A percentile compares a stretch with the other conserved stretches of the same genome.
Conservation (phyloP, 1,140 invertebrate genomes). For the Apolygus lucorum region DNA sequence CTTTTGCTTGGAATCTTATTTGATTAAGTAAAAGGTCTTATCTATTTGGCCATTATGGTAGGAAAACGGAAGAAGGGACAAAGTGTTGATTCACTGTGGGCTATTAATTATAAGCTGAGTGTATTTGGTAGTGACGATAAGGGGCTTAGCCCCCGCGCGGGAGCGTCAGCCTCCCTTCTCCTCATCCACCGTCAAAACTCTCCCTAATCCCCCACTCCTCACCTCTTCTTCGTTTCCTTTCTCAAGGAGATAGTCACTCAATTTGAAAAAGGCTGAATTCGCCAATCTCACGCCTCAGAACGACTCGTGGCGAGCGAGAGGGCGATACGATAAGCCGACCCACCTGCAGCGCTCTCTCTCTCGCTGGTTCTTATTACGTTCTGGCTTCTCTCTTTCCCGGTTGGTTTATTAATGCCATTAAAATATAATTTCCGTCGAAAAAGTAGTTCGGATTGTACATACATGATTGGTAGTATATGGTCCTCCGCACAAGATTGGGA, state of each 20-base stretch:
- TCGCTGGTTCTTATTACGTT: too few species aligned
- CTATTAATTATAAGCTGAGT: slow-evolving; percentile 14
- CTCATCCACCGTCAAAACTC: neutral
- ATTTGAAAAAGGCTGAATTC: slow-evolving; percentile 13
- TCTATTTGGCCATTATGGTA: slow-evolving; percentile 13
- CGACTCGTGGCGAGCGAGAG: too few species aligned
- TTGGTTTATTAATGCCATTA: too few species aligned
- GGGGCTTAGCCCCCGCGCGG: slow-evolving; percentile 1
- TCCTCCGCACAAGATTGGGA: too few species aligned
- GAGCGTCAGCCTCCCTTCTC: neutral
- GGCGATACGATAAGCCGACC: too few species aligned
- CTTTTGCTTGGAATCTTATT: slow-evolving; percentile 2
- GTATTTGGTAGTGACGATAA: slow-evolving; percentile 16
- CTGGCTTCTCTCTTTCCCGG: too few species aligned
- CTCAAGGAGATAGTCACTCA: neutral
- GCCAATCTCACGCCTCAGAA: neutral
- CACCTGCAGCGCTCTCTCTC: too few species aligned
- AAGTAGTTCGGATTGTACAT: too few species aligned
- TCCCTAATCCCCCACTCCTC: neutral
- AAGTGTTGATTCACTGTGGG: slow-evolving; percentile 16
- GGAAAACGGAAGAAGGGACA: slow-evolving; percentile 10
- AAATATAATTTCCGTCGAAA: too few species aligned
- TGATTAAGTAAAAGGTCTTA: slow-evolving; percentile 17
- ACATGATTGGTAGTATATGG: too few species aligned
- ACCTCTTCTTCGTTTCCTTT: neutral